Evolutionary conservation across 2,888 invertebrate genomes (phyloP), one percentile per base, ranked within the genome.

Genomic region (Pantelozetes paolii): DNA sequence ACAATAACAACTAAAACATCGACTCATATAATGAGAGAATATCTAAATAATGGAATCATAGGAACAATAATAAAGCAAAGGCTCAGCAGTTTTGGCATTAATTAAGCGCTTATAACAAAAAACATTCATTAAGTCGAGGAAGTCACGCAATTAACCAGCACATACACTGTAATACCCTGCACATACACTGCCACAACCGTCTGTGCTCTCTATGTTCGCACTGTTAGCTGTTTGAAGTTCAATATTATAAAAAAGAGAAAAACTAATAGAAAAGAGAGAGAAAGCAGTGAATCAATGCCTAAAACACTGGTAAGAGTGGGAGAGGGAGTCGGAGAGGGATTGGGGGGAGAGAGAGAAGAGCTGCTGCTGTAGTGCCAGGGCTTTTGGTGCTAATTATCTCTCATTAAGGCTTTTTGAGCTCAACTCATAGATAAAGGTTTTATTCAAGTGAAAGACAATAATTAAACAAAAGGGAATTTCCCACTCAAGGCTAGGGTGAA

Each of bases 211-310:
- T 36, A 5, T 36, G 36, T 36, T 36, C 36, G 54, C 54, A 54
- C 54, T 20, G 54, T 20, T 20, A 20, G 54, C 54, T 54, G 23
- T 62, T 62, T 62, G 62, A 62, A 62, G 62, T 62, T 67, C 67
- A 67, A 67, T 67, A 67, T 62, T 62, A 62, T 62, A 62, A 62
- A 62, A 62, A 62, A 62, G 8, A 30, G n/a, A 62, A 59, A 59
- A 13, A 62, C 62, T 62, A 62, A 62, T 32, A 32, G 28, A 73
- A 75, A 64, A 71, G 73, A 73, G 71, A 73, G 50, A 74, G 72
- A 74, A n/a, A 69, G 71, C 28, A 62, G 74, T 71, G 42, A 72
- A 62, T 54, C 20, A 73, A 71, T 71, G 48, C 42, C 1, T 48
- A 28, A 28, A 45, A 70, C 28, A 73, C 50, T 23, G 70, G 74